These are phyloP conservation scores for Erebia ligea DNA, from an alignment of 2,888 invertebrate species.

Conservation along the genomic window DNA sequence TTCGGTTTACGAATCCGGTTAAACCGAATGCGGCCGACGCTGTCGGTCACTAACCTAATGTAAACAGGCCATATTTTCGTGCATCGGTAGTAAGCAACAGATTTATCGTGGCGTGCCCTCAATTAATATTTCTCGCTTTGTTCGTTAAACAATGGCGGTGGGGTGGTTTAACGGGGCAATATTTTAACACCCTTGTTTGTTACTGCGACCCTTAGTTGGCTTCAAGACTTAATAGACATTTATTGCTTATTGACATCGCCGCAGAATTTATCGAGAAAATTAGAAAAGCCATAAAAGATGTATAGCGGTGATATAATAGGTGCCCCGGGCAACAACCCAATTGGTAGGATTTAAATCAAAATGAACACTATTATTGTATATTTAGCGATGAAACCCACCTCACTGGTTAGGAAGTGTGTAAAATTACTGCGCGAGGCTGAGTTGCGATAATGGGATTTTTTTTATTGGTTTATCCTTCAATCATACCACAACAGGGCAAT, in stretches of 20 bases:
- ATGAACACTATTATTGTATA: no score
- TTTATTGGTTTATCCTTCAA: no score
- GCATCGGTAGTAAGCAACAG: constrained; percentile 14
- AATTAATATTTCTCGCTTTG: constrained; percentile 32
- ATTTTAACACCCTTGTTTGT: constrained; percentile 33
- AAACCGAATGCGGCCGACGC: no score
- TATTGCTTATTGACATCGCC: constrained; percentile 22
- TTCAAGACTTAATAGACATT: constrained; percentile 25
- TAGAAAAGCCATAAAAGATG: background rate
- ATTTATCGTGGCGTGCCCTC: constrained; percentile 29
- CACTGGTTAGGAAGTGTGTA: no score
- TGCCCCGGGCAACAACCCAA: background rate
- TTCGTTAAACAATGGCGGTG: constrained; percentile 13
- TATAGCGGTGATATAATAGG: background rate
- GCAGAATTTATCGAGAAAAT: constrained; percentile 14
- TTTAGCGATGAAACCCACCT: no score
- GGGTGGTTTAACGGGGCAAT: constrained; percentile 32
- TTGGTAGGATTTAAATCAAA: background rate
- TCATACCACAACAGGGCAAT: no score
- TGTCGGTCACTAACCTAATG: background rate
- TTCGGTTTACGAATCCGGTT: no score
- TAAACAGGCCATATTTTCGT: constrained; percentile 5
- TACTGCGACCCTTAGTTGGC: constrained; percentile 22
- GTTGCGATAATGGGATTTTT: no score
- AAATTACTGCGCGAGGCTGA: no score